phyloP scores from a whole-genome alignment of 2,113 vertebrate species.

The Anoplopoma fimbria region DNA sequence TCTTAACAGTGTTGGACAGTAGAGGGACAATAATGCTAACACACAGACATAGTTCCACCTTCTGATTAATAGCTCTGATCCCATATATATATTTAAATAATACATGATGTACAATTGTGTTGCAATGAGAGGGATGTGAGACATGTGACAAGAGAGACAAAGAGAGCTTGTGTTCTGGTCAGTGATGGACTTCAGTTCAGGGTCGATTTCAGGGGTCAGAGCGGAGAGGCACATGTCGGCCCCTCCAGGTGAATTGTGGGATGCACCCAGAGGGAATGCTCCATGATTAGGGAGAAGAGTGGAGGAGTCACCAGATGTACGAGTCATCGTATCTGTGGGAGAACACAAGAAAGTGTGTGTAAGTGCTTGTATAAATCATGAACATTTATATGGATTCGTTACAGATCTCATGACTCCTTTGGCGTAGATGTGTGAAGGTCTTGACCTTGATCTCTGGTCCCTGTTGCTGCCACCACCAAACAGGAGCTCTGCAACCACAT shows the following conservation, averaged over 20 bases:
- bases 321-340: slow-evolving; percentile 84
- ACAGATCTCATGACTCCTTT: background rate
- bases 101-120: slow-evolving; percentile 80
- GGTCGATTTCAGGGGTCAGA: slow-evolving; percentile 21
- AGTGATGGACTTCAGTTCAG: slow-evolving; percentile 45
- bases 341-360: background rate
- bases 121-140: slow-evolving; percentile 52
- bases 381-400: background rate
- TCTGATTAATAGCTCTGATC: slow-evolving; percentile 50
- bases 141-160: slow-evolving; percentile 44
- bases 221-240: slow-evolving; percentile 73
- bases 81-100: slow-evolving; percentile 64
- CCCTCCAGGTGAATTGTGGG: slow-evolving; percentile 69
- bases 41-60: slow-evolving; percentile 50
- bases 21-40: slow-evolving; percentile 13
- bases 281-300: slow-evolving; percentile 10
- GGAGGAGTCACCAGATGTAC: slow-evolving; percentile 83
- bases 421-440: background rate
- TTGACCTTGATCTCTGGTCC: slow-evolving; percentile 85
- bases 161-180: slow-evolving; percentile 45
- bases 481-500: slow-evolving; percentile 80
- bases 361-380: background rate
- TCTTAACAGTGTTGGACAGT: slow-evolving; percentile 27
- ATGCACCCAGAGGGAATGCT: slow-evolving; percentile 52
- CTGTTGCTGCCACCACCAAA: slow-evolving; percentile 79